Conservation (phyloP, 2,888 invertebrate species). For the Nephrotoma flavescens region DNA sequence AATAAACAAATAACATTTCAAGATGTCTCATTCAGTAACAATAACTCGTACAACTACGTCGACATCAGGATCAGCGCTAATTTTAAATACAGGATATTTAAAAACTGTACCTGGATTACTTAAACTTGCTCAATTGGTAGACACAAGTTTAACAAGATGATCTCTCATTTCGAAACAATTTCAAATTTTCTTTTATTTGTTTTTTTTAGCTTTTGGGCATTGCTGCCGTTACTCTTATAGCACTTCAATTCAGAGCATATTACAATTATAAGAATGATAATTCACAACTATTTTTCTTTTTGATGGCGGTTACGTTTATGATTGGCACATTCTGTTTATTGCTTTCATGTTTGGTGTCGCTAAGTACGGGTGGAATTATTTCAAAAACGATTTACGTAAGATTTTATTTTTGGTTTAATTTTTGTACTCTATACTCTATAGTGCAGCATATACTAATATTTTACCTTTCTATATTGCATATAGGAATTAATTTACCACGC, state of each 20-base stretch:
- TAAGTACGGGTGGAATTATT: constrained; percentile 69
- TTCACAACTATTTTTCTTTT: constrained; percentile 49
- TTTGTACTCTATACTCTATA: constrained; percentile 7
- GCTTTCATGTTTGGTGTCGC: constrained; percentile 57
- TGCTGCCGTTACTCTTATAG: constrained; percentile 50
- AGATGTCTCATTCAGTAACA: constrained; percentile 43
- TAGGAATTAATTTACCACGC: constrained; percentile 75
- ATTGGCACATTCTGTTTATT: constrained; percentile 65
- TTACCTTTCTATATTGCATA: neutral
- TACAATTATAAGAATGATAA: constrained; percentile 20
- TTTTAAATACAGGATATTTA: constrained; percentile 68
- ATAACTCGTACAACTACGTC: constrained; percentile 78
- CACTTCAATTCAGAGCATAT: constrained; percentile 35
- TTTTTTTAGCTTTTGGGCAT: constrained; percentile 55
- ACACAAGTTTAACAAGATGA: neutral
- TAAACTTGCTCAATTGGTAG: constrained; percentile 68
- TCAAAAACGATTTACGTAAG: constrained; percentile 46
- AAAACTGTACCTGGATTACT: constrained; percentile 64
- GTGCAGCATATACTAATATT: neutral
- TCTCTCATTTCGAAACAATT: neutral
- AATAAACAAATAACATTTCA: neutral
- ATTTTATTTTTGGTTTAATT: neutral
- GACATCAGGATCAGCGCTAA: constrained; percentile 52
- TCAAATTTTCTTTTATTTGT: constrained; percentile 9
- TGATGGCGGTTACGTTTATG: constrained; percentile 62